These are phyloP conservation scores for Andrena chrysosceles DNA, from an alignment of 2,888 invertebrate species.

Conservation along the genomic window DNA sequence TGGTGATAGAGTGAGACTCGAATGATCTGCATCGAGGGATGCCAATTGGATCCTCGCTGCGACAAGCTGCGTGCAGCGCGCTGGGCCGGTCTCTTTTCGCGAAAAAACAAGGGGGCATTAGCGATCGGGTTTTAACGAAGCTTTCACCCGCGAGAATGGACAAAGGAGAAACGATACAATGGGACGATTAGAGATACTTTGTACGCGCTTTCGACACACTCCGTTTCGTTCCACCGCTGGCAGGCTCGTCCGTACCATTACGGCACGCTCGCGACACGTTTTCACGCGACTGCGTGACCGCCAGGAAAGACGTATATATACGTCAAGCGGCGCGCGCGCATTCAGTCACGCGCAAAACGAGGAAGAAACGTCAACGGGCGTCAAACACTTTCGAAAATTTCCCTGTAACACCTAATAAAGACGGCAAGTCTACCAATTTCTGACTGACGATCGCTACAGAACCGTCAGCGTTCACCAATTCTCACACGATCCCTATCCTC, in stretches of 20 bases:
- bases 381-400: constrained; percentile 63
- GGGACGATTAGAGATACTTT: constrained; percentile 81
- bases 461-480: not conserved
- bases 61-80: not conserved
- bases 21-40: constrained; percentile 30
- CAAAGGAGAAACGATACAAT: constrained; percentile 78
- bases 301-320: constrained; percentile 50
- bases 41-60: constrained; percentile 10
- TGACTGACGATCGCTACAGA: not conserved
- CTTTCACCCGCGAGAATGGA: constrained; percentile 73
- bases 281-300: constrained; percentile 57
- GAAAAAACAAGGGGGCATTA: constrained; percentile 57
- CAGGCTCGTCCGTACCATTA: constrained; percentile 52
- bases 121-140: constrained; percentile 71
- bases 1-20: not conserved
- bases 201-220: constrained; percentile 76
- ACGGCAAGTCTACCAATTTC: not conserved
- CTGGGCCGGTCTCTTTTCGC: constrained; percentile 38
- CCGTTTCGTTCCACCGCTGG: constrained; percentile 53
- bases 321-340: constrained; percentile 30
- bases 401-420: constrained; percentile 57
- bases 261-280: constrained; percentile 58
- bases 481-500: not conserved
- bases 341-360: constrained; percentile 65
- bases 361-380: constrained; percentile 51